Evolutionary conservation across 2,797 vertebrate genomes (phyloP).

Genomic region (Peromyscus eremicus): DNA sequence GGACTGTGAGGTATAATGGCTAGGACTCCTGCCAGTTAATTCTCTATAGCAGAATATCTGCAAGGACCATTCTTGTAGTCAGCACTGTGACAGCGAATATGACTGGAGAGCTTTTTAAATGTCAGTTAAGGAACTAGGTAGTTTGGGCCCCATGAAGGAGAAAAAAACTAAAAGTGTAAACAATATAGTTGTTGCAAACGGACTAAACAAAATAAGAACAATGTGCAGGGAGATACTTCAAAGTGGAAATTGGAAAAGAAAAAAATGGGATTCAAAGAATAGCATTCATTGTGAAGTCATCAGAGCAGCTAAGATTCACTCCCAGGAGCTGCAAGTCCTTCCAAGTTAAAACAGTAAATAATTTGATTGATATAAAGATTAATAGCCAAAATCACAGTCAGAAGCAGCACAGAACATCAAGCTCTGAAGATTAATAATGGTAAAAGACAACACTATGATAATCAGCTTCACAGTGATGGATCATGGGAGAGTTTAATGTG

Average conservation of each 20-base stretch:
- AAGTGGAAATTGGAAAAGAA: slow-evolving; percentile 66
- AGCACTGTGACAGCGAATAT: neutral
- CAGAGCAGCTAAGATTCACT: slow-evolving; percentile 82
- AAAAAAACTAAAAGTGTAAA: neutral
- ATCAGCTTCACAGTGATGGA: slow-evolving; percentile 94
- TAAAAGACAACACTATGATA: slow-evolving; percentile 92
- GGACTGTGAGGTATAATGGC: neutral
- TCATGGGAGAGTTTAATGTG: slow-evolving; percentile 90
- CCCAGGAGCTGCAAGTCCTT: slow-evolving; percentile 82
- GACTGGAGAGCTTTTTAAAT: neutral
- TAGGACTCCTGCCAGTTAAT: neutral
- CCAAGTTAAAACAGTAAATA: slow-evolving; percentile 89
- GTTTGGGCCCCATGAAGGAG: neutral
- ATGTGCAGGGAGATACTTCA: slow-evolving; percentile 40
- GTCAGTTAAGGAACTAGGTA: neutral
- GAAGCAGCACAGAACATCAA: slow-evolving; percentile 90
- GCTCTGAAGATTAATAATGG: slow-evolving; percentile 92
- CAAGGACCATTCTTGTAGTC: neutral
- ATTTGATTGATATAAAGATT: slow-evolving; percentile 93
- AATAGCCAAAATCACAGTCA: slow-evolving; percentile 92
- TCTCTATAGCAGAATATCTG: neutral
- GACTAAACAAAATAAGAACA: slow-evolving; percentile 1
- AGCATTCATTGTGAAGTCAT: slow-evolving; percentile 78
- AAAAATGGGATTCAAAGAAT: neutral
- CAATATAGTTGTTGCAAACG: neutral